Evolutionary conservation across 2,888 invertebrate species (phyloP).

Genomic region (Cryptocephalus moraei): DNA sequence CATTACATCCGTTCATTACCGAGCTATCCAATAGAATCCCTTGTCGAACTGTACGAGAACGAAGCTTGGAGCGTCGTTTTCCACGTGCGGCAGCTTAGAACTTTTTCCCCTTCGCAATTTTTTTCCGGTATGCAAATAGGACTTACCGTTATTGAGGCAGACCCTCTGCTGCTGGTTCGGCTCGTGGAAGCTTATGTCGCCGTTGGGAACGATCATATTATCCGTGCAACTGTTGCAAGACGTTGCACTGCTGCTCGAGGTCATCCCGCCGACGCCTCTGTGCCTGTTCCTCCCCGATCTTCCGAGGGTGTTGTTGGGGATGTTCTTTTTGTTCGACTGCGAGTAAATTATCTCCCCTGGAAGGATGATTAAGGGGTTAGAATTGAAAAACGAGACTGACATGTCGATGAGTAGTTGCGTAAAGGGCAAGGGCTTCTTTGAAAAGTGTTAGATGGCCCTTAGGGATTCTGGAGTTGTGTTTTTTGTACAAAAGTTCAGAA

Average conservation of each 20-base stretch:
- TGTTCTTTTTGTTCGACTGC: constrained; percentile 31
- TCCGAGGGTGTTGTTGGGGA: constrained; percentile 33
- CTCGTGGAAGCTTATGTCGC: constrained; percentile 34
- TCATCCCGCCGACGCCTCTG: constrained; percentile 42
- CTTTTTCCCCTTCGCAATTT: too few relatives aligned
- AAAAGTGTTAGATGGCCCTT: too few relatives aligned
- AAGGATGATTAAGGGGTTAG: constrained; percentile 5
- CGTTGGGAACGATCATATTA: constrained; percentile 22
- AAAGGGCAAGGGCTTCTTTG: too few relatives aligned
- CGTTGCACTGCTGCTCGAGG: constrained; percentile 46
- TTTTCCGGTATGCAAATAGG: neutral
- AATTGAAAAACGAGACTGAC: neutral
- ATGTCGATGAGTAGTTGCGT: too few relatives aligned
- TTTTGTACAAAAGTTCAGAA: too few relatives aligned
- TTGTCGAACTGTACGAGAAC: too few relatives aligned
- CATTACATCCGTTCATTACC: too few relatives aligned
- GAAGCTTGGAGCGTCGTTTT: too few relatives aligned
- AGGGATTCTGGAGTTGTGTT: too few relatives aligned
- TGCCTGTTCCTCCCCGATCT: constrained; percentile 36
- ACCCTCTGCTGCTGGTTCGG: constrained; percentile 24
- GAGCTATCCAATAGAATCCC: too few relatives aligned
- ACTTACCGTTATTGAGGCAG: constrained; percentile 34
- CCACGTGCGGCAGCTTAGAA: too few relatives aligned
- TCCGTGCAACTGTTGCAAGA: constrained; percentile 39
- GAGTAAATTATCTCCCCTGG: constrained; percentile 33